Base-by-base conservation (phyloP, 64 coral and sea anemone species). In the Porites australiensis region DNA sequence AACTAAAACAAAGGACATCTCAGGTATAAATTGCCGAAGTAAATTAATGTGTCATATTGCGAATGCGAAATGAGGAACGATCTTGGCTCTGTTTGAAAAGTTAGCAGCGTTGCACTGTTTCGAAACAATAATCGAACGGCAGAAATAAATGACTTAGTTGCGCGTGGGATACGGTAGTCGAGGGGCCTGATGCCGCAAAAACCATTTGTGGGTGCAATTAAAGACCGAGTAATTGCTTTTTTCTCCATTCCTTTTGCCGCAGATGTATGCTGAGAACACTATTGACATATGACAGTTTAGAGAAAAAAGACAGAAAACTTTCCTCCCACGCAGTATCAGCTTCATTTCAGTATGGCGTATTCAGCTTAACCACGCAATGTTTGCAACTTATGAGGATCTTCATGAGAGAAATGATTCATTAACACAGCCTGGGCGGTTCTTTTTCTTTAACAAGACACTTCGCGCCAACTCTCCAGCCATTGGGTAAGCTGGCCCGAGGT, bases 211-310 rank as follows among this genome's bases (percentile, higher is more conserved):
- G 81, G 8, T 14, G 44, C 46, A 65, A 66, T 84, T 84, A 84
- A 37, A 37, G 46, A 7, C n/a, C 44, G 47, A 68, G 19, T 45
- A 84, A 84, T 50, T 76, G 45, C 15, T 49, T 75, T 75, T 76
- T 76, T 37, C 50, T 27, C 18, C 6, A 16, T 84, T 68, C 61
- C 45, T 44, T 45, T 49, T 10, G 61, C 47, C n/a, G 81, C 61
- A 84, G 81, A 84, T 84, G 81, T 84, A 68, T 84, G 67, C 46
- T 68, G 16, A 84, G 81, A 84, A 84, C 63, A 3, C 45, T 47
- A 48, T 68, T 84, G 62, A 84, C 81, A 84, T 45, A 69, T 84
- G 81, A 84, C 81, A 84, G 61, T 65, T 84, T 18, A 7, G 50
- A 63, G n/a, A 46, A 45, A 67, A 84, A 64, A 67, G 63, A 20